Conservation (phyloP, 2,113 vertebrate genomes). For the Struthio camelus region DNA sequence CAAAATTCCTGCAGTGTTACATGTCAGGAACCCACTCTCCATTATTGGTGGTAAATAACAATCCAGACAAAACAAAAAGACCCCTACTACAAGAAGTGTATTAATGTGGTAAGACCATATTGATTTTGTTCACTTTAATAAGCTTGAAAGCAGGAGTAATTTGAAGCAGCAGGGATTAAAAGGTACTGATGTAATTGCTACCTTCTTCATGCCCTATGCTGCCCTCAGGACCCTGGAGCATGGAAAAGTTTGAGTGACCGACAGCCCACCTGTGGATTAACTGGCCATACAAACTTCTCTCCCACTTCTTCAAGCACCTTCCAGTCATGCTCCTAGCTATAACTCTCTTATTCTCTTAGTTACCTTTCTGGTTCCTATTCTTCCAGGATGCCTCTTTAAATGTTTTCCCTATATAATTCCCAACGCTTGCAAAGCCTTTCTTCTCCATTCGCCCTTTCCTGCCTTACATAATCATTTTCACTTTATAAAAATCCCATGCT, state of each 20-base stretch:
- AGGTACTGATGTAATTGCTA: not conserved
- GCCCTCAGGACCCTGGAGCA: accelerated
- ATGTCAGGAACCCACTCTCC: not conserved
- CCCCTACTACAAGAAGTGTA: not conserved
- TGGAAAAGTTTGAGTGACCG: not conserved
- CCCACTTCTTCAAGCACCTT: not conserved
- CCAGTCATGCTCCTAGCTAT: not conserved
- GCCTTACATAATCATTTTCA: not conserved
- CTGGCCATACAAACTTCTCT: not conserved
- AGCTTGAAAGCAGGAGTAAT: not conserved
- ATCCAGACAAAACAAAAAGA: not conserved
- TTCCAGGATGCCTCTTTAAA: not conserved
- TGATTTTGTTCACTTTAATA: not conserved
- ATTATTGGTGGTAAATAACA: not conserved
- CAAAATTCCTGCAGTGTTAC: not conserved
- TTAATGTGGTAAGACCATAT: not conserved
- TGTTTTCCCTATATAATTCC: not conserved
- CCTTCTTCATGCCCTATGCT: not conserved
- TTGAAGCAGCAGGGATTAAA: not conserved
- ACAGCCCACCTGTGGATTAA: not conserved
- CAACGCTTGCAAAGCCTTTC: not conserved
- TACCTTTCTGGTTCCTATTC: not conserved
- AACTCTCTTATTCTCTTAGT: not conserved
- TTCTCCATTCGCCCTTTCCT: not conserved
- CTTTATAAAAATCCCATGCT: not conserved